Conservation (phyloP, 2,797 vertebrate species). For the Crossoptilon crossoptilon region DNA sequence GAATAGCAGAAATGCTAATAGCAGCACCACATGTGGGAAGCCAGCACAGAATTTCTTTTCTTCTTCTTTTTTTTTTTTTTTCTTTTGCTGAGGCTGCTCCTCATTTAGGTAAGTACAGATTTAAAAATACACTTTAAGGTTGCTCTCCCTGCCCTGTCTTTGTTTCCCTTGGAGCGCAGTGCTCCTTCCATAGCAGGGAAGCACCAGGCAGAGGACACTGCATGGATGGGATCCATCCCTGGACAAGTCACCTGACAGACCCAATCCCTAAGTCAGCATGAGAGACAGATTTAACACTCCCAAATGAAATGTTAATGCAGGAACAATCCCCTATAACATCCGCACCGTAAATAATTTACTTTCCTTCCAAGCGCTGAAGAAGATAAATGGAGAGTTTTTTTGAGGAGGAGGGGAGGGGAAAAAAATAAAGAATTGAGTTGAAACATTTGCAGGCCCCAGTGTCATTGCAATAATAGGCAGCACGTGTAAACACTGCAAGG, state of each 20-base stretch:
- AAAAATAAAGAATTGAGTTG: conserved; percentile 41
- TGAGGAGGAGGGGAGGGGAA: background rate
- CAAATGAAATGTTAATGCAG: conserved; percentile 76
- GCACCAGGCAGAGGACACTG: background rate
- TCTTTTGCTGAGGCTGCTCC: background rate
- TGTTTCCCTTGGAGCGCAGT: background rate
- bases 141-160: background rate
- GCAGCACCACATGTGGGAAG: background rate
- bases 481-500: conserved; percentile 74
- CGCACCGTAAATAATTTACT: conserved; percentile 83
- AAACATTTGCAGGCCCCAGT: conserved; percentile 52
- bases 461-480: conserved; percentile 68
- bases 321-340: conserved; percentile 75
- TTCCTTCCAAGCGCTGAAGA: conserved; percentile 54
- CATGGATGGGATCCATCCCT: conserved; percentile 51
- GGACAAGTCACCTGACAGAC: conserved; percentile 39
- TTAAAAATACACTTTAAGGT: background rate
- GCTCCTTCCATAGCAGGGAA: background rate
- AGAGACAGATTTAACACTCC: conserved; percentile 74
- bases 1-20: background rate
- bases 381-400: conserved; percentile 77
- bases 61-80: background rate
- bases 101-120: background rate
- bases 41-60: background rate
- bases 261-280: conserved; percentile 34